phyloP scores from a whole-genome alignment of 2,888 invertebrate species.

The Lasioglossum zephyrum region DNA sequence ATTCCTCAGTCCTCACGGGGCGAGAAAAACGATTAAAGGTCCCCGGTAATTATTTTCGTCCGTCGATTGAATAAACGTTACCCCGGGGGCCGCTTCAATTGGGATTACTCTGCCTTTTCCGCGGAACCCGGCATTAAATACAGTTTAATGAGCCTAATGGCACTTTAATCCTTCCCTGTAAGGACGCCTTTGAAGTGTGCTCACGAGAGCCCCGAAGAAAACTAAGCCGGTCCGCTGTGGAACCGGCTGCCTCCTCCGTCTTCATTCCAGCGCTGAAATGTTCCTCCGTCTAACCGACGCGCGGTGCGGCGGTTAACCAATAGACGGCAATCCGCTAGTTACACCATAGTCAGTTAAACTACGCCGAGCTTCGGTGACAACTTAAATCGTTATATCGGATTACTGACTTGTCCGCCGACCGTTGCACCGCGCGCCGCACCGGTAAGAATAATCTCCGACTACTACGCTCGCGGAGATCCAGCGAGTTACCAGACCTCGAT shows the following conservation, averaged over 20 bases:
- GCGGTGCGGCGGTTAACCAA: constrained; percentile 38
- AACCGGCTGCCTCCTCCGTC: background rate
- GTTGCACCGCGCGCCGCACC: background rate
- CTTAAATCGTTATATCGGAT: constrained; percentile 56
- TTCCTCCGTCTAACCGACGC: constrained; percentile 45
- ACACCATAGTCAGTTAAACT: constrained; percentile 38
- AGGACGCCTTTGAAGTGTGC: constrained; percentile 53
- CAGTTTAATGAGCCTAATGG: constrained; percentile 71
- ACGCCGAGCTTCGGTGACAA: constrained; percentile 41
- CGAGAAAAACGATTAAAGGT: constrained; percentile 51
- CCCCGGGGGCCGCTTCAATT: constrained; percentile 46
- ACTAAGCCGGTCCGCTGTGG: constrained; percentile 23
- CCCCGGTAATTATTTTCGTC: constrained; percentile 58
- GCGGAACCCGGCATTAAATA: constrained; percentile 58
- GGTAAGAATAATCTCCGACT: constrained; percentile 10
- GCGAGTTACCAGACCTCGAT: constrained; percentile 30
- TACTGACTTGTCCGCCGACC: constrained; percentile 12
- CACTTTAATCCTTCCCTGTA: constrained; percentile 65
- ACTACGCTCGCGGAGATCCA: background rate
- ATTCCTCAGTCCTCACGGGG: constrained; percentile 32
- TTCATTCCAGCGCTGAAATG: constrained; percentile 27
- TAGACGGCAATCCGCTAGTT: constrained; percentile 49
- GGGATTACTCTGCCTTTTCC: constrained; percentile 56
- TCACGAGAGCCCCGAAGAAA: constrained; percentile 42
- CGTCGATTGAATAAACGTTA: constrained; percentile 52